Base-by-base conservation (phyloP, 2,888 invertebrate species). In the Crematogaster levior region DNA sequence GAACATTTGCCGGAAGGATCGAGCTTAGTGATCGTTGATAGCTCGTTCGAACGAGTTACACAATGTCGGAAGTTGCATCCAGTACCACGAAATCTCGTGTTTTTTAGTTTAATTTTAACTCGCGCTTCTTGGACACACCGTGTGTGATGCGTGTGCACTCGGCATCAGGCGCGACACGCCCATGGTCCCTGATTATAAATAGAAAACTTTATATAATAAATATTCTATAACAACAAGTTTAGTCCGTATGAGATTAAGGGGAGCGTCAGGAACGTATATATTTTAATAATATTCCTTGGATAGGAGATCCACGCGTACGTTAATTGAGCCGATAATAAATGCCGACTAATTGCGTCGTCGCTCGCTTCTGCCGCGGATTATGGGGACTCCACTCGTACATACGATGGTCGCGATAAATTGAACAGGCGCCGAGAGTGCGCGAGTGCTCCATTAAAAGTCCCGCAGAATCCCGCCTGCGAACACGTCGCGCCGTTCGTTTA, bases 161-260 rank as follows among this genome's bases (percentile, higher is more conserved):
- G 53, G 10, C 37, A 18, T 21, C 68, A 18, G 53, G 37, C 70
- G 37, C 53, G 46, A 7, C 34, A 34, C 48, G 15, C 40, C 46
- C 27, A n/a, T 27, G 18, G 30, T 0, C 30, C 27, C 30, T 15
- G 21, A 60, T 74, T 61, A 61, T 40, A 73, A 74, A 74, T 74
- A 48, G 48, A 48, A 74, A 61, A 74, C 18, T 61, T 73, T 27
- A 48, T 61, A 18, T 48, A 74, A 74, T 61, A 74, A 74, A 61
- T 61, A 61, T 46, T 37, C 56, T 58, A 58, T 48, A 61, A 61
- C 48, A 48, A 66, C 58, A 3, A 34, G 34, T 61, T 61, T 73
- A 60, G 37, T 40, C 21, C 43, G 43, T 21, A 15, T 30, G 30
- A 43, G 40, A 73, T 73, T 58, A 58, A 72, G 53, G 53, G 34